phyloP scores from a whole-genome alignment of 2,113 vertebrate genomes.

The Candoia aspera region DNA sequence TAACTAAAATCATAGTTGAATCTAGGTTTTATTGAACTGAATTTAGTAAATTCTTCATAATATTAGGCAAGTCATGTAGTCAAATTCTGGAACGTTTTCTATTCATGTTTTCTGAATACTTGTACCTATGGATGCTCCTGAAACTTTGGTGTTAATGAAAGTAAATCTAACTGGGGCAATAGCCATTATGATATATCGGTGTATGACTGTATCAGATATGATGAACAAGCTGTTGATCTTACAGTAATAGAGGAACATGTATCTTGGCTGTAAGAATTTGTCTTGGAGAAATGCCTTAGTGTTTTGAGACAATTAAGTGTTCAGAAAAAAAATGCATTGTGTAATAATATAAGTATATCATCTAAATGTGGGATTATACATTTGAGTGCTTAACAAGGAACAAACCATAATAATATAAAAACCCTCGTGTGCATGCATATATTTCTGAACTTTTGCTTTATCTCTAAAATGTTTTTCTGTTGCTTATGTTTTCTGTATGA shows the following conservation, averaged over 20 bases:
- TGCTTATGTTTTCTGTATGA: background rate
- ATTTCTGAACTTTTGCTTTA: constrained; percentile 29
- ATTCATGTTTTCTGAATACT: background rate
- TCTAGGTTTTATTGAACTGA: background rate
- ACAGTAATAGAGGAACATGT: background rate
- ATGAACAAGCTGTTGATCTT: background rate
- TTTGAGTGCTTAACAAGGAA: background rate
- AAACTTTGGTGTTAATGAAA: background rate
- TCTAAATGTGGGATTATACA: background rate
- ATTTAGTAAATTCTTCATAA: background rate
- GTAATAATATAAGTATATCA: background rate
- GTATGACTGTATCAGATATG: background rate
- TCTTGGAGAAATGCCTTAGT: background rate
- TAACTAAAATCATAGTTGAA: background rate
- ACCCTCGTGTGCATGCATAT: background rate
- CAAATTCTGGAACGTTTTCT: background rate
- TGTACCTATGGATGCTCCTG: background rate
- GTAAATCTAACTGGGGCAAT: background rate
- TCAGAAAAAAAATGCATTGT: background rate
- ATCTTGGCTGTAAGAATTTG: background rate
- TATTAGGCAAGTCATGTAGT: constrained; percentile 10
- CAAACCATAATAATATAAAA: background rate
- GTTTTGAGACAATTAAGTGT: background rate
- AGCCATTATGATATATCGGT: background rate
- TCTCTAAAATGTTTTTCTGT: background rate